phyloP scores from a whole-genome alignment of 2,113 vertebrate species.

The Crotalus tigris region DNA sequence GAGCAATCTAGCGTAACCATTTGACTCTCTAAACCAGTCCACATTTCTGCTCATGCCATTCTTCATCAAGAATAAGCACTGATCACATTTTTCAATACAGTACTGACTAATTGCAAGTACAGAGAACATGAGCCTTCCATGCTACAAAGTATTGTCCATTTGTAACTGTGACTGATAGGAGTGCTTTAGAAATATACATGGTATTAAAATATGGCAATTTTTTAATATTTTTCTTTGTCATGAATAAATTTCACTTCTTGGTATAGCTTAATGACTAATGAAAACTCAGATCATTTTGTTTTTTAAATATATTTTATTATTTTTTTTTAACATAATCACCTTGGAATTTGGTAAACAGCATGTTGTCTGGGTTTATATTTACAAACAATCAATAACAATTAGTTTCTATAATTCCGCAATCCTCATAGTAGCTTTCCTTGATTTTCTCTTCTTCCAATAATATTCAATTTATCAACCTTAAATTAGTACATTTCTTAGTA shows the following conservation, averaged over 20 bases:
- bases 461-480: no score
- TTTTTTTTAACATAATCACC: no score
- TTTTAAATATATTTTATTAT: no score
- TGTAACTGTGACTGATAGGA: neutral
- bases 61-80: neutral
- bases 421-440: no score
- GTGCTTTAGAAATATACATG: neutral
- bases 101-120: rapidly evolving
- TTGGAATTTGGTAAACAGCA: no score
- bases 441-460: no score
- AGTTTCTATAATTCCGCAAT: no score
- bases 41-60: neutral
- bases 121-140: neutral
- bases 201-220: neutral
- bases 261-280: neutral
- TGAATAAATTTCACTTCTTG: conserved; percentile 12
- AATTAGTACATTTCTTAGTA: no score
- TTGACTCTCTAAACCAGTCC: neutral
- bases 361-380: no score
- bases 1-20: neutral
- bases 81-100: rapidly evolving
- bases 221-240: neutral
- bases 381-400: no score
- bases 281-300: neutral
- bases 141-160: rapidly evolving